A percentile compares a stretch with the other conserved stretches of the same genome.
Evolutionary conservation across 2,797 vertebrate species (phyloP).

Genomic region (Ptychadena robeensis): DNA sequence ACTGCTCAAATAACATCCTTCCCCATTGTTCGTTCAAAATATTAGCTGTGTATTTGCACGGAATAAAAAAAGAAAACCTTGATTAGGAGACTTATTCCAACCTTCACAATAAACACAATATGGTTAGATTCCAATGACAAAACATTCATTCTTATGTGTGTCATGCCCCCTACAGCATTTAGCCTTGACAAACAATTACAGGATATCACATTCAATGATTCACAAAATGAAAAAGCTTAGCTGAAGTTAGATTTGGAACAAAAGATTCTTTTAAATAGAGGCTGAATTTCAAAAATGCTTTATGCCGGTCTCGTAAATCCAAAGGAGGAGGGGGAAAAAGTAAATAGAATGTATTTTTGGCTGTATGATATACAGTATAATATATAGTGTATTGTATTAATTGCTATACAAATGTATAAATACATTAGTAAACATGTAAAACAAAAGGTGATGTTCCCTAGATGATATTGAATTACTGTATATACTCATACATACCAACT

Average conservation of each 20-base stretch:
- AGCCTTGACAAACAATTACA: conserved; percentile 78
- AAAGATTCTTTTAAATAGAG: conserved; percentile 73
- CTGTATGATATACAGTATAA: no score
- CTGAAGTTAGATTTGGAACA: conserved; percentile 76
- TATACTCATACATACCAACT: no score
- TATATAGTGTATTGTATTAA: no score
- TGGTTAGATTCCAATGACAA: conserved; percentile 68
- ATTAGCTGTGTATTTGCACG: not conserved
- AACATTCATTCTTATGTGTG: conserved; percentile 67
- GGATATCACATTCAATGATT: conserved; percentile 71
- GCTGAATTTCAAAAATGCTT: conserved; percentile 70
- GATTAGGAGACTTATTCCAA: not conserved
- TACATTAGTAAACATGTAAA: no score
- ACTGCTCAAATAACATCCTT: not conserved
- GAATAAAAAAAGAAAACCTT: not conserved
- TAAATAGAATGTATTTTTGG: not conserved
- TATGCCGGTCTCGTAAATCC: conserved; percentile 59
- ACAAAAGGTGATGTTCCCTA: no score
- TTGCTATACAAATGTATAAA: no score
- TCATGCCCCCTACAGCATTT: conserved; percentile 69
- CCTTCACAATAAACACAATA: conserved; percentile 45
- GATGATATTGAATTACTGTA: no score
- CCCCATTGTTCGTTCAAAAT: not conserved
- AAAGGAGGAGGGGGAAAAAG: not conserved
- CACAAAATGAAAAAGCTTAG: conserved; percentile 71